Base-by-base conservation (phyloP, 30 jellyfish, hydroid and myxozoan genomes). In the Mastigias papua region DNA sequence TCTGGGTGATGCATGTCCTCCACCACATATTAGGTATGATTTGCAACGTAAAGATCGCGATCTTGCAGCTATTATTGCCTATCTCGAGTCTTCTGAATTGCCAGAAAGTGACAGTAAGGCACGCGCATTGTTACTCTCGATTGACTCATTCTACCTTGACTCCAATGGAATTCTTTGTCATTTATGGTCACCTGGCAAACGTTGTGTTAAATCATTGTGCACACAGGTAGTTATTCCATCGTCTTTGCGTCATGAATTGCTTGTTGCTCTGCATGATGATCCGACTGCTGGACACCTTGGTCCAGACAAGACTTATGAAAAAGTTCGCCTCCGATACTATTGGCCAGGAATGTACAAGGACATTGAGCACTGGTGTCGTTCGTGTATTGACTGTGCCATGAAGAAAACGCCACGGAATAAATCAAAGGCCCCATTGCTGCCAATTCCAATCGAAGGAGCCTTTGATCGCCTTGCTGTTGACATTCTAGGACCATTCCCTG, bases 371-470 rank as follows among this genome's bases (percentile, higher is more conserved):
- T 86, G 95, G 90, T 86, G 95, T 65, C 64, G 42, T 8, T 9
- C 90, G 13, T 86, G 95, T 48, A 80, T 86, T 10, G 95, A 73
- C 63, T 86, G 95, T 64, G 77, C 83, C 72, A 73, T 86, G 95
- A 60, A 75, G 51, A 86, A 62, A 50, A 21, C 25, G 2, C 94
- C 90, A 7, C 90, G 83, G 16, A 34, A 50, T 34, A 33, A 29
- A 25, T 69, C 33, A 13, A 81, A 81, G 63, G 82, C 82, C n/a
- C 91, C 82, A 7, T n/a, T n/a, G n/a, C n/a, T n/a, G n/a, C n/a
- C n/a, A n/a, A n/a, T n/a, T n/a, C n/a, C n/a, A n/a, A n/a, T n/a
- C n/a, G n/a, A n/a, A n/a, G n/a, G n/a, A n/a, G n/a, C n/a, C n/a
- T n/a, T n/a, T n/a, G n/a, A n/a, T n/a, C n/a, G n/a, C n/a, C n/a